phyloP scores from a whole-genome alignment of 1,140 invertebrate genomes.

The Patella vulgata region DNA sequence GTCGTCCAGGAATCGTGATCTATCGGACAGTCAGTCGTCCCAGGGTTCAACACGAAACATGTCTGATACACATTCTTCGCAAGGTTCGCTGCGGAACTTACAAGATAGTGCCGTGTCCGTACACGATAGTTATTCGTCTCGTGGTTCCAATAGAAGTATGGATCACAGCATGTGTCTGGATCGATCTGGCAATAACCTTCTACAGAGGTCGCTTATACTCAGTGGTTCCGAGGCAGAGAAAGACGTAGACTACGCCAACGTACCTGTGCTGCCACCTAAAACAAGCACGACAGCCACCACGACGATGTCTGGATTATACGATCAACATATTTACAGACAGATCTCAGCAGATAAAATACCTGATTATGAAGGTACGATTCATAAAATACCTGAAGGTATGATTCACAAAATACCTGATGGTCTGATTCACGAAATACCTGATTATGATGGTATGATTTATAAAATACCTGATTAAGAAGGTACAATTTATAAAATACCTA shows the following conservation, averaged over 20 bases:
- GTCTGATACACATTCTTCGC: slow-evolving; percentile 61
- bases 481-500: no score
- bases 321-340: slow-evolving; percentile 9
- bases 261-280: slow-evolving; percentile 35
- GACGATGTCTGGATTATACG: slow-evolving; percentile 3
- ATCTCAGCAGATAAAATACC: slow-evolving; percentile 2
- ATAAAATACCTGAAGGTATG: no score
- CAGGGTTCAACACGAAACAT: slow-evolving; percentile 65
- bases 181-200: slow-evolving; percentile 41
- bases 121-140: slow-evolving; percentile 51
- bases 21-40: slow-evolving; percentile 68
- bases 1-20: slow-evolving; percentile 64
- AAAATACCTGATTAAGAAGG: no score
- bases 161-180: slow-evolving; percentile 30
- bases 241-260: slow-evolving; percentile 63
- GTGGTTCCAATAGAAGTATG: slow-evolving; percentile 47
- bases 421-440: not conserved
- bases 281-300: not conserved
- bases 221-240: slow-evolving; percentile 28
- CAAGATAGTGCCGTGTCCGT: slow-evolving; percentile 53
- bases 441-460: no score
- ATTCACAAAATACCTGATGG: not conserved
- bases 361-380: slow-evolving; percentile 10
- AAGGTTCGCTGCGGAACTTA: slow-evolving; percentile 60
- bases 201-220: slow-evolving; percentile 24